Conservation (phyloP, 2,113 vertebrate genomes). For the Trogon melanurus region DNA sequence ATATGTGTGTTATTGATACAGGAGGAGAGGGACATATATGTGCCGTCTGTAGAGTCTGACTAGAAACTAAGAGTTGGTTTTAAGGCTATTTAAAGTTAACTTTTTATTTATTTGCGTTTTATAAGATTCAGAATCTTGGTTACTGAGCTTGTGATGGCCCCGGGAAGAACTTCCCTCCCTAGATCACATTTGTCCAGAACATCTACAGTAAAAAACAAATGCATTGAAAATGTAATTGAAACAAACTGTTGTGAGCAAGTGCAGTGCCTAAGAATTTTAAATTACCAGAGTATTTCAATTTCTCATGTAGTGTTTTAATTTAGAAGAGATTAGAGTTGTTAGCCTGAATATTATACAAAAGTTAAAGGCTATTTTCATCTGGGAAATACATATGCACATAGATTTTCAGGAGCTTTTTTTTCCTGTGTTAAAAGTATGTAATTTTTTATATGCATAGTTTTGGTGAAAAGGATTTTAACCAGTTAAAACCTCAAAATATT, state of each 20-base stretch:
- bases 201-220: neutral
- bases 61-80: neutral
- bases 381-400: neutral
- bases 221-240: neutral
- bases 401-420: neutral
- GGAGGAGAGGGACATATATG: neutral
- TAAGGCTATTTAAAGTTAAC: neutral
- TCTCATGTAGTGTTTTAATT: conserved; percentile 6
- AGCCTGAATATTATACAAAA: neutral
- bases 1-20: neutral
- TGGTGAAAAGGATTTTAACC: neutral
- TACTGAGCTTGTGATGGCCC: neutral
- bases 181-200: neutral
- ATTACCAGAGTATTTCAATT: conserved; percentile 17
- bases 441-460: neutral
- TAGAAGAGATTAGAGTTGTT: conserved; percentile 4
- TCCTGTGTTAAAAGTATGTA: neutral
- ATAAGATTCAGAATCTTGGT: neutral
- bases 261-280: neutral
- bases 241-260: neutral
- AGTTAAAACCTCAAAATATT: neutral
- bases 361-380: neutral
- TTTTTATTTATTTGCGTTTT: neutral
- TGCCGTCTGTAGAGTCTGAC: neutral
- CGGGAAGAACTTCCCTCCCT: neutral